Percentiles rank a stretch among this genome's conserved stretches.
phyloP scores from a whole-genome alignment of 2,888 invertebrate genomes.

The Eledone cirrhosa region DNA sequence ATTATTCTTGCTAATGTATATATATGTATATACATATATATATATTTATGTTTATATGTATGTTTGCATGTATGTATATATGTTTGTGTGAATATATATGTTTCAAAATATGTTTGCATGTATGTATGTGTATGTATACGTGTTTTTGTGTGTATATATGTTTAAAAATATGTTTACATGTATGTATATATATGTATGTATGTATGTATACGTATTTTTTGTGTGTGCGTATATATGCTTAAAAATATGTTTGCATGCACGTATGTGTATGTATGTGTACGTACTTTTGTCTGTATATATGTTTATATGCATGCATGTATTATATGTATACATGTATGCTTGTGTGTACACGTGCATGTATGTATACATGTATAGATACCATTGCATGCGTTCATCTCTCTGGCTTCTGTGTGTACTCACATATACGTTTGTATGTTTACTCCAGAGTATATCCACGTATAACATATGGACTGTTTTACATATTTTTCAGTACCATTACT shows the following conservation, averaged over 20 bases:
- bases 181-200: not conserved
- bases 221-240: no score
- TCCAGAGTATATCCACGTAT: no score
- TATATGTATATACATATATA: not conserved
- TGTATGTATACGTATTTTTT: no score
- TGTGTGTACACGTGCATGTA: not conserved
- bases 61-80: not conserved
- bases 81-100: not conserved
- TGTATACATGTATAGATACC: not conserved
- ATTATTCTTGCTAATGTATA: not conserved
- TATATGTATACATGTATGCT: not conserved
- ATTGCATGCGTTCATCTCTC: no score
- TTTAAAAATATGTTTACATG: no score
- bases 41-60: not conserved
- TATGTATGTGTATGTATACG: not conserved
- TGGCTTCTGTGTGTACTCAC: no score
- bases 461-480: no score
- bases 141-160: not conserved
- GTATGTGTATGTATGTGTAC: not conserved
- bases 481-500: no score
- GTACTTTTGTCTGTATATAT: not conserved
- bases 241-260: no score
- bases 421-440: no score
- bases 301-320: not conserved
- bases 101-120: not conserved